Evolutionary conservation across 2,797 vertebrate genomes (phyloP), one percentile per base, ranked within the genome.

Genomic region (Sebastes umbrosus): DNA sequence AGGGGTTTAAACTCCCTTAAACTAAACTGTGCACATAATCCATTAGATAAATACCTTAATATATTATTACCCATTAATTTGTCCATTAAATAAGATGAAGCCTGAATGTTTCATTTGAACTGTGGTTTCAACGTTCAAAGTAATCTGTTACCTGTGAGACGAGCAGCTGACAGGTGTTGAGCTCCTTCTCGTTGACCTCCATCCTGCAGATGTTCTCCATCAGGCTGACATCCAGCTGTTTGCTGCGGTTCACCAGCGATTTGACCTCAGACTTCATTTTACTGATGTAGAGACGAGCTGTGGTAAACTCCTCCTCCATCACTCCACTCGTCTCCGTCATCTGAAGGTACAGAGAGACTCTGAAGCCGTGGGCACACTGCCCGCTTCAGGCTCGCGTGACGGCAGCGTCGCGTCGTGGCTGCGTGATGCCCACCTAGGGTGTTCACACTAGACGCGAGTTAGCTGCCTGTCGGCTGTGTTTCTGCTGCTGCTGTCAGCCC

Each of bases 211-310:
- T 94, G 83, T 94, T 97, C 79, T 99, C 97, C 0, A 91, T 87
- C 94, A 98, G 96, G 52, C 92, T 94, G 0, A 93, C 95, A 89
- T 99, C 98, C 79, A 99, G 76, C 91, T 98, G 97, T 83, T 97
- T 98, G 94, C 97, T 97, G 31, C 98, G 97, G 92, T 96, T 98
- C 91, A 97, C 96, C 90, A 98, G 89, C 0, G 97, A 97, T 87
- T 98, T 99, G 32, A 98, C 97, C 92, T 99, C 98, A 0, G 98
- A 98, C 80, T 98, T 99, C 97, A 99, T 98, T 93, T 99, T 99
- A 82, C 97, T 99, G 90, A 99, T 95, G 91, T 97, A 98, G 22
- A 99, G 96, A 39, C 98, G 95, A 8, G 97, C 97, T 82, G 98
- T 97, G 69, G 98, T 99, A 92, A 99, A 99, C 92, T 99, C 98